phyloP scores from a whole-genome alignment of 2,797 vertebrate species.

The Pelobates cultripes region DNA sequence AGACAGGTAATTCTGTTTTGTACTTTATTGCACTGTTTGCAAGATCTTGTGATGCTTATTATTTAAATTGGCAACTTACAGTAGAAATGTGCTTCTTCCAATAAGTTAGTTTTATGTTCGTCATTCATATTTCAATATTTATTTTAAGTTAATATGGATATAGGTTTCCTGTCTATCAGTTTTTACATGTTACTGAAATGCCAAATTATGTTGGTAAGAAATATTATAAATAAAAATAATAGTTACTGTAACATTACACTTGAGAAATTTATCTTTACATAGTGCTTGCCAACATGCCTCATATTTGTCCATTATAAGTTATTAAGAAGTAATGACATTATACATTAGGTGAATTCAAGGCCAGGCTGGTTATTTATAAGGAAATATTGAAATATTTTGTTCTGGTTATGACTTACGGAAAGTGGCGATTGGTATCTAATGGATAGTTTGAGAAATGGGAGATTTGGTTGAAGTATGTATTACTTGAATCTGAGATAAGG shows the following conservation, averaged over 20 bases:
- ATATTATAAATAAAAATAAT: constrained; percentile 1
- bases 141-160: not conserved
- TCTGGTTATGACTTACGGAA: no score
- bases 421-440: no score
- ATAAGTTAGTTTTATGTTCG: not conserved
- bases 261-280: not conserved
- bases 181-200: constrained; percentile 39
- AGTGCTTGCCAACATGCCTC: not conserved
- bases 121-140: not conserved
- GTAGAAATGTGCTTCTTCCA: not conserved
- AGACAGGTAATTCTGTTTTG: not conserved
- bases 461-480: no score
- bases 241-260: not conserved
- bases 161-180: not conserved
- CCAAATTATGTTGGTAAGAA: not conserved
- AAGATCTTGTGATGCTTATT: not conserved
- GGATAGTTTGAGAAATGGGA: no score
- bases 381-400: not conserved
- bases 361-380: not conserved
- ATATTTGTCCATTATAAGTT: not conserved
- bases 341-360: not conserved
- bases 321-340: not conserved
- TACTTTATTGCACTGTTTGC: not conserved
- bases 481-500: no score
- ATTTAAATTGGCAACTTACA: not conserved